Conservation (phyloP, 2,888 invertebrate species). For the Eupithecia inturbata region DNA sequence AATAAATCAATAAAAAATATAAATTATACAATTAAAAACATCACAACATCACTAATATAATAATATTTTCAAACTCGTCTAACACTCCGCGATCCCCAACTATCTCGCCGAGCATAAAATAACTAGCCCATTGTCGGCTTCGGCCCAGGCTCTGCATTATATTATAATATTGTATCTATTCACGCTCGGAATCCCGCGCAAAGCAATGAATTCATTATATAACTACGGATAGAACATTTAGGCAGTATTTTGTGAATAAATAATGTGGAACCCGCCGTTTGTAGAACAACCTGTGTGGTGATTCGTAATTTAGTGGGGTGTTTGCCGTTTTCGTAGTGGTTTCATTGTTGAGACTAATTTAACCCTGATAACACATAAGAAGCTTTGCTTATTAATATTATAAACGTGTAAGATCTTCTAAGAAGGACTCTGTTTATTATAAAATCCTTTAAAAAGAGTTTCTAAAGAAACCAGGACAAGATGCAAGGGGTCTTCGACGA, state of each 20-base stretch:
- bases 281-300: conserved; percentile 32
- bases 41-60: too few relatives aligned
- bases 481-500: background rate
- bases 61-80: conserved; percentile 5
- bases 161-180: conserved; percentile 26
- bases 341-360: conserved; percentile 25
- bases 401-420: background rate
- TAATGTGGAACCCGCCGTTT: conserved; percentile 38
- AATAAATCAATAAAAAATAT: too few relatives aligned
- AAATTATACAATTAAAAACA: too few relatives aligned
- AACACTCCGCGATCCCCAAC: background rate
- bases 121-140: conserved; percentile 8
- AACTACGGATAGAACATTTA: conserved; percentile 42
- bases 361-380: background rate
- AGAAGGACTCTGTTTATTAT: background rate
- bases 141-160: conserved; percentile 10
- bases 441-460: background rate
- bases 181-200: conserved; percentile 29
- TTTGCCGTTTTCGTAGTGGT: conserved; percentile 21
- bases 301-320: conserved; percentile 35
- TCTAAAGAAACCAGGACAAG: background rate
- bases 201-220: conserved; percentile 44
- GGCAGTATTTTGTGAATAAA: conserved; percentile 41
- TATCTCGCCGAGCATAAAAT: conserved; percentile 5
- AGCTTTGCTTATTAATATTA: background rate